These are phyloP conservation scores for Morpho helenor DNA, from an alignment of 2,888 invertebrate genomes.

Conservation along the genomic window DNA sequence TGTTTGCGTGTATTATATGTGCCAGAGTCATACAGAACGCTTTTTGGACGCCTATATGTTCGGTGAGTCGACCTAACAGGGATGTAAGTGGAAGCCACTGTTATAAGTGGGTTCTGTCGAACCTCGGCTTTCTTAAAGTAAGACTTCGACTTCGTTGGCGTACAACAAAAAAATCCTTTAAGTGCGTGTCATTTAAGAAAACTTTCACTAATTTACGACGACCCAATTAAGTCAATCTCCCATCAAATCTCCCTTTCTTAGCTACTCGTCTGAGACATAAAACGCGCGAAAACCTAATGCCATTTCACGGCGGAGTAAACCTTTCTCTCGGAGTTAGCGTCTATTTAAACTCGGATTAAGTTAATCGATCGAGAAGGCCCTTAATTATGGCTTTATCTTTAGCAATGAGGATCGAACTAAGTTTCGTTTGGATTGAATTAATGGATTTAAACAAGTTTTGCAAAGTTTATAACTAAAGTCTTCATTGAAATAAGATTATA, in stretches of 20 bases:
- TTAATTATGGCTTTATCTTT: constrained; percentile 78
- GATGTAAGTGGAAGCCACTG: too few species aligned
- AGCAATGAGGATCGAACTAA: constrained; percentile 65
- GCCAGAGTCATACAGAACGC: too few species aligned
- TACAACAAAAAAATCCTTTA: constrained; percentile 40
- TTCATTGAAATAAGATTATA: not conserved
- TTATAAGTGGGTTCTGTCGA: too few species aligned
- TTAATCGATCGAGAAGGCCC: constrained; percentile 78
- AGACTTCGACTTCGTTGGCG: too few species aligned
- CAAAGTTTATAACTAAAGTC: not conserved
- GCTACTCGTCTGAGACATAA: constrained; percentile 68
- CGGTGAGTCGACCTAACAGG: too few species aligned
- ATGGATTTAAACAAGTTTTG: constrained; percentile 29
- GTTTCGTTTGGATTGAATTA: constrained; percentile 61
- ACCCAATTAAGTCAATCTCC: constrained; percentile 75
- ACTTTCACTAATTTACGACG: constrained; percentile 64
- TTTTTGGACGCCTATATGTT: too few species aligned
- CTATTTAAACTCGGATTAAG: constrained; percentile 77
- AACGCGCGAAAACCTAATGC: constrained; percentile 78
- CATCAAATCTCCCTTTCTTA: constrained; percentile 75
- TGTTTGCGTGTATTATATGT: too few species aligned
- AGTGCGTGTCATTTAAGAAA: constrained; percentile 69
- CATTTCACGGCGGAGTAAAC: constrained; percentile 79
- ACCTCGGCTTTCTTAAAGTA: too few species aligned
- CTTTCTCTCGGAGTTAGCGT: constrained; percentile 77